Percentiles rank a stretch among this genome's conserved stretches.
Evolutionary conservation across 2,797 vertebrate species (phyloP).

Genomic region (Tamandua tetradactyla): DNA sequence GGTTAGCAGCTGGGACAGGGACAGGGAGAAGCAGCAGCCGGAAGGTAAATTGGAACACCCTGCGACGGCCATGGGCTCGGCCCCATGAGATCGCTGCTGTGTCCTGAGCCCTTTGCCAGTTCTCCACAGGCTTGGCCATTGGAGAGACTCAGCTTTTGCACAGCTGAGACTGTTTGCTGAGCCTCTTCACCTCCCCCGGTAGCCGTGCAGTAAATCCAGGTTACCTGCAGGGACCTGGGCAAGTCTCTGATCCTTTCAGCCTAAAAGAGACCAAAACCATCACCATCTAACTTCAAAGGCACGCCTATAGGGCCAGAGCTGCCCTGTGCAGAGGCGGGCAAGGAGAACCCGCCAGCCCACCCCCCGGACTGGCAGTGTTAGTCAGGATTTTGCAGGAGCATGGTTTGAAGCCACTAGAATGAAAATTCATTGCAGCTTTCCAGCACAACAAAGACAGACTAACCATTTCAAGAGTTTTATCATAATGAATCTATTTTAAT

Average conservation of each 20-base stretch:
- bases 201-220: neutral
- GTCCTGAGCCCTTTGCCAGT: neutral
- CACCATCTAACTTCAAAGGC: neutral
- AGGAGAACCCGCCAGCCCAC: neutral
- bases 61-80: neutral
- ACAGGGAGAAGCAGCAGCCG: neutral
- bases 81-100: rapidly evolving
- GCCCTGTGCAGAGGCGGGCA: neutral
- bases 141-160: neutral
- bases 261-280: neutral
- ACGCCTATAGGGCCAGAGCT: rapidly evolving
- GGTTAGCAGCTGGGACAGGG: neutral
- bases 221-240: neutral
- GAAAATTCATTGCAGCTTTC: constrained; percentile 59
- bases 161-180: neutral
- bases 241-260: neutral
- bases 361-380: neutral
- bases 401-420: constrained; percentile 19
- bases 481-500: constrained; percentile 81
- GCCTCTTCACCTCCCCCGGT: neutral
- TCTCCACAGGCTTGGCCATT: neutral
- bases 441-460: constrained; percentile 69
- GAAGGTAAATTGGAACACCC: too few species aligned
- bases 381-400: neutral
- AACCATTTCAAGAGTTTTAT: constrained; percentile 75